phyloP scores from a whole-genome alignment of 2,888 invertebrate species.

The Pachydiplax longipennis region DNA sequence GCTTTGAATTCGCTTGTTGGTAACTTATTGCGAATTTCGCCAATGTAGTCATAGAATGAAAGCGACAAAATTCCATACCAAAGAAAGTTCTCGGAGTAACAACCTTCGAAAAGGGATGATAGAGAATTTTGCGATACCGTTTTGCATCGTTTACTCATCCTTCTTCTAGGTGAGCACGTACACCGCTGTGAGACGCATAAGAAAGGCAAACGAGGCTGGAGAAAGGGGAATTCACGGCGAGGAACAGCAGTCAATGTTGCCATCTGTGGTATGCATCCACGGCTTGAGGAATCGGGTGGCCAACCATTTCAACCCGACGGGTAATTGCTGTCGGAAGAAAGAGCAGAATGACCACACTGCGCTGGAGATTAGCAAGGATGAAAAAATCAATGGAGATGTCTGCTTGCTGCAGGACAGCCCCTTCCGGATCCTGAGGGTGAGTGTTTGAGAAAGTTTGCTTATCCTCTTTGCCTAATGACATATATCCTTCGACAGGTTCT shows the following conservation, averaged over 20 bases:
- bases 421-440: constrained; percentile 74
- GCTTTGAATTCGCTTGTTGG: too few relatives aligned
- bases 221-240: constrained; percentile 57
- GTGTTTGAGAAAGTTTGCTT: constrained; percentile 54
- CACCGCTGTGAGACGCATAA: neutral
- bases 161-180: neutral
- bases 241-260: constrained; percentile 68
- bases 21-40: too few relatives aligned
- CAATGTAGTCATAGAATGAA: too few relatives aligned
- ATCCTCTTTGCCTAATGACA: neutral
- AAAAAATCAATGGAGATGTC: constrained; percentile 64
- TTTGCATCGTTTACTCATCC: neutral
- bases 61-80: too few relatives aligned
- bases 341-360: neutral
- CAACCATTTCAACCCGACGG: neutral
- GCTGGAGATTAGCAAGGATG: neutral
- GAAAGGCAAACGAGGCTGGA: neutral
- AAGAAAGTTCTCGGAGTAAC: too few relatives aligned
- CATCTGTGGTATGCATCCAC: constrained; percentile 52
- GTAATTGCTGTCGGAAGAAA: neutral
- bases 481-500: neutral
- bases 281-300: neutral
- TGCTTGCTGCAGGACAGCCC: constrained; percentile 80
- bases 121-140: neutral
- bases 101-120: too few relatives aligned